A percentile compares a stretch with the other conserved stretches of the same genome.
phyloP scores from a whole-genome alignment of 2,797 vertebrate species.

The Protonibea diacanthus region DNA sequence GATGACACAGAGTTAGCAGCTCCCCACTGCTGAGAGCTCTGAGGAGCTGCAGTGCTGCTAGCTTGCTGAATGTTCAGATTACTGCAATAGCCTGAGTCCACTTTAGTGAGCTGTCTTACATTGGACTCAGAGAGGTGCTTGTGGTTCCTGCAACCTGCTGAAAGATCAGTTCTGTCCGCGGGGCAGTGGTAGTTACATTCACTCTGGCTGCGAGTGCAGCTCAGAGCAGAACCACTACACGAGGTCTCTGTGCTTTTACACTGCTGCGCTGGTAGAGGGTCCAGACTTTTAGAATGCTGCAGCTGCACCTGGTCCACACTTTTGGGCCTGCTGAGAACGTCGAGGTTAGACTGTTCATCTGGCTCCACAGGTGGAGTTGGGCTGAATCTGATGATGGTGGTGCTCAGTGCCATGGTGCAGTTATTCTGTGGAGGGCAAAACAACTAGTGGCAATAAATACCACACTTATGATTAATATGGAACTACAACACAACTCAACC shows the following conservation, averaged over 20 bases:
- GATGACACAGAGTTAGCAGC: slow-evolving; percentile 42
- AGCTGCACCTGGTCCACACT: slow-evolving; percentile 56
- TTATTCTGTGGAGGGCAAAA: slow-evolving; percentile 82
- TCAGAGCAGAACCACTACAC: slow-evolving; percentile 56
- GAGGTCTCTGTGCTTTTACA: slow-evolving; percentile 61
- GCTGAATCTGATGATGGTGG: slow-evolving; percentile 92
- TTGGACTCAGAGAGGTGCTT: slow-evolving; percentile 59
- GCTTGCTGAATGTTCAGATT: slow-evolving; percentile 82
- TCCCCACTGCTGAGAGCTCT: slow-evolving; percentile 68
- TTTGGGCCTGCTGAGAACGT: slow-evolving; percentile 36
- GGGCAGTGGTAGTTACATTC: slow-evolving; percentile 64
- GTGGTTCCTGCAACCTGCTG: slow-evolving; percentile 46
- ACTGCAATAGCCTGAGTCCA: slow-evolving; percentile 85
- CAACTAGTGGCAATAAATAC: background rate
- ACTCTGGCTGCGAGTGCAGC: slow-evolving; percentile 77
- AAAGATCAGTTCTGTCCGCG: slow-evolving; percentile 32
- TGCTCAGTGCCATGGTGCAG: slow-evolving; percentile 88
- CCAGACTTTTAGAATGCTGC: slow-evolving; percentile 75
- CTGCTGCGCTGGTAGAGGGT: slow-evolving; percentile 62
- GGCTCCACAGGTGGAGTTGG: slow-evolving; percentile 86
- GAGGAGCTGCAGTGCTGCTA: slow-evolving; percentile 51
- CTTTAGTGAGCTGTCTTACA: slow-evolving; percentile 69
- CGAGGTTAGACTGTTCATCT: slow-evolving; percentile 52
- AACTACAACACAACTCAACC: background rate
- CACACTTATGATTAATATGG: background rate